These are phyloP conservation scores for Hemicrepidius hirtus DNA, from an alignment of 2,888 invertebrate species.

Conservation along the genomic window DNA sequence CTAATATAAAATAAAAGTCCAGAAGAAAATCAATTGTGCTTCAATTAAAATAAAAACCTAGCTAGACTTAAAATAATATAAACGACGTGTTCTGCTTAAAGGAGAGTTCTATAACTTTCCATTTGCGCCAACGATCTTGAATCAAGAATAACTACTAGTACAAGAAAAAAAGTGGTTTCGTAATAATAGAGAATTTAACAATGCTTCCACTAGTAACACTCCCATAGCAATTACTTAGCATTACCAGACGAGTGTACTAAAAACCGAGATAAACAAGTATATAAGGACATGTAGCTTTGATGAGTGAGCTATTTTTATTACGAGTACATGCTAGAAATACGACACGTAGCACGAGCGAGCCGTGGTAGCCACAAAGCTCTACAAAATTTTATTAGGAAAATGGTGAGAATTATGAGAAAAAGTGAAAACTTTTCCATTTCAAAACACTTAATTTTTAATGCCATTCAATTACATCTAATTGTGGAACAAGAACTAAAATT, in stretches of 20 bases:
- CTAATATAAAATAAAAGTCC: neutral
- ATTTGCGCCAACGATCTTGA: too few species aligned
- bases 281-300: conserved; percentile 23
- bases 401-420: conserved; percentile 11
- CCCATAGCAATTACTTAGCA: conserved; percentile 17
- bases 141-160: too few species aligned
- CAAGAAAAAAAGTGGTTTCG: too few species aligned
- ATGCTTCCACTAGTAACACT: too few species aligned
- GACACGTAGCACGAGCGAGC: conserved; percentile 19
- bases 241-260: conserved; percentile 17
- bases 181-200: too few species aligned
- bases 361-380: conserved; percentile 18
- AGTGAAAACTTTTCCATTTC: conserved; percentile 7
- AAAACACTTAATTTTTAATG: neutral
- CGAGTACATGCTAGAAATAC: conserved; percentile 16
- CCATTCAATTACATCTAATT: neutral
- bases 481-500: too few species aligned
- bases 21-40: neutral
- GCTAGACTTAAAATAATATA: too few species aligned
- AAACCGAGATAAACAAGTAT: conserved; percentile 20
- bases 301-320: conserved; percentile 21
- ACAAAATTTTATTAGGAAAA: conserved; percentile 21
- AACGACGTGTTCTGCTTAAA: too few species aligned
- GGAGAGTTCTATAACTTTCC: too few species aligned
- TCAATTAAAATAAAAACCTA: too few species aligned